Percentiles rank a stretch among this genome's conserved stretches.
phyloP scores from a whole-genome alignment of 2,888 invertebrate species.

The Brachyopa scutellaris region DNA sequence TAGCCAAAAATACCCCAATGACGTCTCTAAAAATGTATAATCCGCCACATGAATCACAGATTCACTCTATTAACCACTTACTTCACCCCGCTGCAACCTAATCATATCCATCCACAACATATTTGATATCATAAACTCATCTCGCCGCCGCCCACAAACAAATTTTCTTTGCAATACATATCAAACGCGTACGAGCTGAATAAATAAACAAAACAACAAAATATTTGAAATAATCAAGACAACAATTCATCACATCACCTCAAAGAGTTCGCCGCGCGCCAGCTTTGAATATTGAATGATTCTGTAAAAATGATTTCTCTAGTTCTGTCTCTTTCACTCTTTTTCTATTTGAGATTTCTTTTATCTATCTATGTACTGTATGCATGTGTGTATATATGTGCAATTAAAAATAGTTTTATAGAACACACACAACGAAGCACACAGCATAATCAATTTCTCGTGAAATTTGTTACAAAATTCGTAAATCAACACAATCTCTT shows the following conservation, averaged over 20 bases:
- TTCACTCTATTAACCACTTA: neutral
- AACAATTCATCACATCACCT: constrained; percentile 51
- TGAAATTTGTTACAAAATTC: constrained; percentile 32
- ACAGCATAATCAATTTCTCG: constrained; percentile 1
- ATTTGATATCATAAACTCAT: constrained; percentile 56
- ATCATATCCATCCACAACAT: constrained; percentile 22
- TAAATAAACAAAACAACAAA: constrained; percentile 49
- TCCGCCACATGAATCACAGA: neutral
- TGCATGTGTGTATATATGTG: constrained; percentile 25
- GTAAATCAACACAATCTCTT: constrained; percentile 32
- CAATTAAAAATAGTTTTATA: constrained; percentile 66
- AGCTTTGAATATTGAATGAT: neutral
- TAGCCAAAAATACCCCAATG: constrained; percentile 11
- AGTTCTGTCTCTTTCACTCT: constrained; percentile 1
- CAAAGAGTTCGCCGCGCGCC: constrained; percentile 33
- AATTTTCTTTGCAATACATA: constrained; percentile 21
- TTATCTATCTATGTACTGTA: constrained; percentile 12
- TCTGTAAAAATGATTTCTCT: neutral
- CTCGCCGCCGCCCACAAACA: constrained; percentile 16
- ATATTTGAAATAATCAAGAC: constrained; percentile 58
- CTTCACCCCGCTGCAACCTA: no score
- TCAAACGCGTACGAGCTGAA: constrained; percentile 47
- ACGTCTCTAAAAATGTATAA: neutral
- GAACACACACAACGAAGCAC: neutral
- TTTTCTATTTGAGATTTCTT: constrained; percentile 21